Base-by-base conservation (phyloP, 2,113 vertebrate species). In the Delphinapterus leucas region DNA sequence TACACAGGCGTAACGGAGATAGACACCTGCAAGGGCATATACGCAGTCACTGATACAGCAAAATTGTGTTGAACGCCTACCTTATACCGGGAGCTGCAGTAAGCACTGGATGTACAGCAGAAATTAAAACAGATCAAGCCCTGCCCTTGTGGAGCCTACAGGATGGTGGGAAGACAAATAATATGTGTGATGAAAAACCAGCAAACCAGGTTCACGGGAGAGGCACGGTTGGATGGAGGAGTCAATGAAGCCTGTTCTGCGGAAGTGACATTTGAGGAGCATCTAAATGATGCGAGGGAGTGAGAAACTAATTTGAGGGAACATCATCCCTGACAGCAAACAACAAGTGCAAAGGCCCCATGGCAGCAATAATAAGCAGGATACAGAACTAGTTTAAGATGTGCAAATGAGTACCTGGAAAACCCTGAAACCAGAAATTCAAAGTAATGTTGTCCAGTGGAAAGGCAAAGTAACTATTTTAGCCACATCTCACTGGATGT, bases 91-190 rank as follows among this genome's bases (percentile, higher is more conserved):
- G 25, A 31, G 2, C 20, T 2, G 26, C 17, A 4, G 25, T 14
- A 49, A 6, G 25, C 5, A 5, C 21, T n/a, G 17, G 60, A n/a
- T 12, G 7, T 11, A 6, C 9, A n/a, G n/a, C 0, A 0, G 13
- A 58, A n/a, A 70, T 26, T 3, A 49, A 4, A 55, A 7, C 15
- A 67, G 17, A 38, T 7, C 25, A 5, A 9, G 2, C 1, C 23
- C 21, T 63, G 74, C 28, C 53, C 7, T 44, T 8, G 7, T 1
- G 23, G 41, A 55, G 79, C 33, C 8, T 55, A 31, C 25, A 67
- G 14, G 14, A 49, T 58, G 11, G 26, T 17, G 33, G 44, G 36
- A 20, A 20, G 38, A 68, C 17, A 12, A 25, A 47, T 2, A 10
- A 18, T 20, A 33, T 33, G n/a, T 47, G 4, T 17, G 4, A 18